These are phyloP conservation scores for Drosophila anomalata DNA, from an alignment of 2,888 invertebrate genomes.

Conservation along the genomic window DNA sequence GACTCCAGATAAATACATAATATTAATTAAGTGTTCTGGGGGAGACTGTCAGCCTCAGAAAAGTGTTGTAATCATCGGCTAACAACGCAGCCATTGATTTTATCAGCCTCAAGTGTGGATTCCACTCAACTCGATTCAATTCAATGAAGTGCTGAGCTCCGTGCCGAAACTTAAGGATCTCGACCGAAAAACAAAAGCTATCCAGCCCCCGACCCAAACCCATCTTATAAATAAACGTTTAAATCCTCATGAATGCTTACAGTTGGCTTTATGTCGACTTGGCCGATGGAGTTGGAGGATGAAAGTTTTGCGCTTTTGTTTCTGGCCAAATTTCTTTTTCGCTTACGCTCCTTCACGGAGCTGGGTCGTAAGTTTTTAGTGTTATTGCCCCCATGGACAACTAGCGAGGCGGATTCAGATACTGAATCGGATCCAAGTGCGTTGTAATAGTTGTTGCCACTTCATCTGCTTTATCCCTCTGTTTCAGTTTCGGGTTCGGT, in stretches of 20 bases:
- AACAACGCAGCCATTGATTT: slow-evolving; percentile 52
- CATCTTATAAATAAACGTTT: slow-evolving; percentile 78
- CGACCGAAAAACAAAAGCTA: slow-evolving; percentile 18
- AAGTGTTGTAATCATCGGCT: slow-evolving; percentile 46
- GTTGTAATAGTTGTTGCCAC: slow-evolving; percentile 78
- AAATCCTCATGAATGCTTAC: slow-evolving; percentile 80
- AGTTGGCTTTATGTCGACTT: slow-evolving; percentile 72
- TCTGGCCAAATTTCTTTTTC: slow-evolving; percentile 67
- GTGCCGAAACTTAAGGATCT: slow-evolving; percentile 43
- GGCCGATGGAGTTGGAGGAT: background rate
- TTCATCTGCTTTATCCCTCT: slow-evolving; percentile 57
- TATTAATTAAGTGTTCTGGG: slow-evolving; percentile 55
- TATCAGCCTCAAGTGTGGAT: slow-evolving; percentile 40
- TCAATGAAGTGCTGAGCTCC: slow-evolving; percentile 71
- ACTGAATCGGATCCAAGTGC: slow-evolving; percentile 58
- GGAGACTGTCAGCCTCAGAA: slow-evolving; percentile 37
- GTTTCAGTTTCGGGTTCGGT: slow-evolving; percentile 37
- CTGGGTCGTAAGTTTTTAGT: slow-evolving; percentile 82
- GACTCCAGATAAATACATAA: slow-evolving; percentile 45
- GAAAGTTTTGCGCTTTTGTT: slow-evolving; percentile 76
- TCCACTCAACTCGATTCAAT: slow-evolving; percentile 56
- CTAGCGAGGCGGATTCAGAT: slow-evolving; percentile 59
- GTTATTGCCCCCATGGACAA: slow-evolving; percentile 71
- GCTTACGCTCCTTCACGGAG: slow-evolving; percentile 32
- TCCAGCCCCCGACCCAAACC: slow-evolving; percentile 17